Evolutionary conservation across 2,888 invertebrate genomes (phyloP).

Genomic region (Drosophila acutilabella): DNA sequence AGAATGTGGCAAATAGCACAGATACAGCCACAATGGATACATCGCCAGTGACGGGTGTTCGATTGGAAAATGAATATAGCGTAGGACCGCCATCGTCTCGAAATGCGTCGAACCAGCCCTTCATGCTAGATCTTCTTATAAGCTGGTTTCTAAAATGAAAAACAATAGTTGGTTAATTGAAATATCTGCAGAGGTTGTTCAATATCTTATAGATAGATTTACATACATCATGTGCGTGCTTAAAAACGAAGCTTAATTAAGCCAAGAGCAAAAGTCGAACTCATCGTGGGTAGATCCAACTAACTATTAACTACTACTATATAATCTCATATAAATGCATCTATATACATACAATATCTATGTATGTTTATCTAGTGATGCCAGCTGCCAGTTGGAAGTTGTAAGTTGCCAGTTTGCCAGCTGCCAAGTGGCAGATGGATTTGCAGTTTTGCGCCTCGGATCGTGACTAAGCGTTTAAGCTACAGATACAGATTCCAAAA

Average conservation of each 20-base stretch:
- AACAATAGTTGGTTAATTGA: conserved; percentile 27
- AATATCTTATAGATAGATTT: conserved; percentile 50
- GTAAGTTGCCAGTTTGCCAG: conserved; percentile 43
- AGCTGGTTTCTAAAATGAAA: conserved; percentile 67
- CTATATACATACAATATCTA: not conserved
- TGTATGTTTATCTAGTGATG: not conserved
- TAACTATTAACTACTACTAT: conserved; percentile 1
- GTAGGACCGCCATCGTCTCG: conserved; percentile 98
- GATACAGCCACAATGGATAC: conserved; percentile 94
- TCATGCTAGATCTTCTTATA: conserved; percentile 87
- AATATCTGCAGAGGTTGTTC: conserved; percentile 38
- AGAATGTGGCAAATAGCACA: conserved; percentile 95
- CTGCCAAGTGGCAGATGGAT: conserved; percentile 55
- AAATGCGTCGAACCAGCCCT: conserved; percentile 99
- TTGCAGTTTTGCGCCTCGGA: conserved; percentile 47
- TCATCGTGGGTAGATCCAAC: conserved; percentile 43
- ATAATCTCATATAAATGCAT: not conserved
- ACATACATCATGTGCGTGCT: conserved; percentile 49
- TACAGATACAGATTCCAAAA: conserved; percentile 14
- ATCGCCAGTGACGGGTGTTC: conserved; percentile 98
- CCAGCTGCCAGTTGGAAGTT: conserved; percentile 14
- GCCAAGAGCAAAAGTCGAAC: conserved; percentile 32
- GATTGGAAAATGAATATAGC: conserved; percentile 96
- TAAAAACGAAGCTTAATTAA: conserved; percentile 52
- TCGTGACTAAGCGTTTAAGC: conserved; percentile 75